Conservation (phyloP, 2,113 vertebrate species). For the Proterorhinus semilunaris region DNA sequence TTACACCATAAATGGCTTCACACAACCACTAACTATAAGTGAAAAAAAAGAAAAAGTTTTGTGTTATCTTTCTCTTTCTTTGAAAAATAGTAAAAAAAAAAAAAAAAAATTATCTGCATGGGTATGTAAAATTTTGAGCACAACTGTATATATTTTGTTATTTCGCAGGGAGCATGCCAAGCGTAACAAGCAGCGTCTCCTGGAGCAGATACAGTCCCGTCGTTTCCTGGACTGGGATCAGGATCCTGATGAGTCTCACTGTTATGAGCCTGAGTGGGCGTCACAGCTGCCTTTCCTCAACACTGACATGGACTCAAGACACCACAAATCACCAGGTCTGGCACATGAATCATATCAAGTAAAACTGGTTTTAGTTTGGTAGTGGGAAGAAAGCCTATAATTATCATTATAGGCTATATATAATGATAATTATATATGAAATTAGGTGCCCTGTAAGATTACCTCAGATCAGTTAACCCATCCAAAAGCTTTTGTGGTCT, state of each 20-base stretch:
- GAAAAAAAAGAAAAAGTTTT: no score
- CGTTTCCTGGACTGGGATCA: slow-evolving; percentile 83
- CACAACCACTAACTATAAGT: no score
- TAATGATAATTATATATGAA: no score
- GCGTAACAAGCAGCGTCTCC: slow-evolving; percentile 79
- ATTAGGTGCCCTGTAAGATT: no score
- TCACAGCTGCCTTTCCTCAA: slow-evolving; percentile 71
- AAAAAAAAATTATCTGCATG: no score
- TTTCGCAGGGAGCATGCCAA: slow-evolving; percentile 79
- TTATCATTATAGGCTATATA: no score
- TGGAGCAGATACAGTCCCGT: slow-evolving; percentile 83
- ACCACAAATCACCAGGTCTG: slow-evolving; percentile 56
- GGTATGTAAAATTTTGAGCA: no score
- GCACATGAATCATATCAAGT: background rate
- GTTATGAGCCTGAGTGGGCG: slow-evolving; percentile 79
- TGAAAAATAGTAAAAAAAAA: no score
- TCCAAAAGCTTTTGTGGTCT: no score
- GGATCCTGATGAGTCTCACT: slow-evolving; percentile 67
- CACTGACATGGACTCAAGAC: slow-evolving; percentile 63
- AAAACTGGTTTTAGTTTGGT: background rate
- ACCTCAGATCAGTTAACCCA: no score
- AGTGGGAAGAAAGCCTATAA: background rate
- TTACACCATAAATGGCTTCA: no score
- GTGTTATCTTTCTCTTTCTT: no score
- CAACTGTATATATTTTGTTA: background rate